These are phyloP conservation scores for Parapristionchus giblindavisi DNA, from an alignment of 2,888 invertebrate species.

Conservation along the genomic window DNA sequence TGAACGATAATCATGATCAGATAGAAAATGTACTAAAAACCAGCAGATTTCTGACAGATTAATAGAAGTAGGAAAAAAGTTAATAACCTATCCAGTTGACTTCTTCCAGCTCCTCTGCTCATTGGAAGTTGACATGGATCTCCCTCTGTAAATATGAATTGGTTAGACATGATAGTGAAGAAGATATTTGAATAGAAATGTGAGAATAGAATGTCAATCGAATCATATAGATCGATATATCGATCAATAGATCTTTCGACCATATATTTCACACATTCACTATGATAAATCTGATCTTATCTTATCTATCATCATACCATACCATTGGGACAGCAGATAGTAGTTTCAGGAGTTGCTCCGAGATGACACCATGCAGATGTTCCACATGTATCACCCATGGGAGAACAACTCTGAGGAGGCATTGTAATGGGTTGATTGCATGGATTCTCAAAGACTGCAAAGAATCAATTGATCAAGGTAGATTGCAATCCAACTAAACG, in stretches of 20 bases:
- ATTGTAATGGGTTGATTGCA: conserved; percentile 58
- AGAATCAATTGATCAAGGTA: too few species aligned
- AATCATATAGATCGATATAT: too few species aligned
- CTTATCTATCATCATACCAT: not conserved
- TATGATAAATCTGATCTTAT: not conserved
- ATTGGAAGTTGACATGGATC: conserved; percentile 58
- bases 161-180: too few species aligned
- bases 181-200: too few species aligned
- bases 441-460: conserved; percentile 64
- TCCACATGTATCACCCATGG: conserved; percentile 50
- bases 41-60: too few species aligned
- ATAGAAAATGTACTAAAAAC: too few species aligned
- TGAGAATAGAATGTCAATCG: too few species aligned
- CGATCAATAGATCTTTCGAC: too few species aligned
- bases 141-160: conserved; percentile 45
- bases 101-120: conserved; percentile 52
- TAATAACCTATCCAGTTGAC: not conserved
- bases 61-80: not conserved
- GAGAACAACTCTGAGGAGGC: conserved; percentile 53
- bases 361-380: conserved; percentile 64
- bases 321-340: conserved; percentile 67
- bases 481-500: too few species aligned
- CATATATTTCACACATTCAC: too few species aligned
- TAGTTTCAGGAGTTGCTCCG: conserved; percentile 60
- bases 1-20: too few species aligned